phyloP scores from a whole-genome alignment of 1,140 invertebrate genomes.

The Ganaspis sp. region DNA sequence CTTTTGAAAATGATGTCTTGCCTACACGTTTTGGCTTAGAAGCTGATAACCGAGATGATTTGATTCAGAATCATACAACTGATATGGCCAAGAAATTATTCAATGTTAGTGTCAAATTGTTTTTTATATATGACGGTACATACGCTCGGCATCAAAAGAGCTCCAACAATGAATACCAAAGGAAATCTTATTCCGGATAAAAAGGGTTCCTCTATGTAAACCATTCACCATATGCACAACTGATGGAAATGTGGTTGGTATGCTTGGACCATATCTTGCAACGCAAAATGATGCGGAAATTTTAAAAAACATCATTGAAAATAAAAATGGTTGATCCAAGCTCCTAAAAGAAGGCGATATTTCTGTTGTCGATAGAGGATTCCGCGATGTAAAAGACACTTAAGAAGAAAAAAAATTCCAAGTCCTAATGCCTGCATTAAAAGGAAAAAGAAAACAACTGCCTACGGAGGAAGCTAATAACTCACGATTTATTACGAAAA shows the following conservation, averaged over 20 bases:
- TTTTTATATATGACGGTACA: conserved; percentile 41
- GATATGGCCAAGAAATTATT: too few relatives aligned
- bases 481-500: conserved; percentile 64
- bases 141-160: conserved; percentile 45
- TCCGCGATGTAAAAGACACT: conserved; percentile 52
- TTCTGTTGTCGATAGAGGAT: conserved; percentile 60
- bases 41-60: too few relatives aligned
- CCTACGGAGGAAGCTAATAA: conserved; percentile 61
- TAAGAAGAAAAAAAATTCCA: conserved; percentile 44
- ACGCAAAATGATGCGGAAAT: conserved; percentile 59
- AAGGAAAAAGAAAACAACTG: conserved; percentile 59
- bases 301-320: conserved; percentile 49
- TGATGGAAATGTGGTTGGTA: conserved; percentile 58
- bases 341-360: conserved; percentile 48
- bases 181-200: conserved; percentile 52
- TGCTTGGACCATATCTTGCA: conserved; percentile 49
- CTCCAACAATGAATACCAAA: conserved; percentile 38
- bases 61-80: too few relatives aligned
- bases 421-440: conserved; percentile 39
- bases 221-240: conserved; percentile 59
- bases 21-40: too few relatives aligned
- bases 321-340: conserved; percentile 38
- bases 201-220: conserved; percentile 42
- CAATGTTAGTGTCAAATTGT: too few relatives aligned
- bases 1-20: too few relatives aligned